Conservation (phyloP, 2,888 invertebrate genomes). For the Cotesia congregata region DNA sequence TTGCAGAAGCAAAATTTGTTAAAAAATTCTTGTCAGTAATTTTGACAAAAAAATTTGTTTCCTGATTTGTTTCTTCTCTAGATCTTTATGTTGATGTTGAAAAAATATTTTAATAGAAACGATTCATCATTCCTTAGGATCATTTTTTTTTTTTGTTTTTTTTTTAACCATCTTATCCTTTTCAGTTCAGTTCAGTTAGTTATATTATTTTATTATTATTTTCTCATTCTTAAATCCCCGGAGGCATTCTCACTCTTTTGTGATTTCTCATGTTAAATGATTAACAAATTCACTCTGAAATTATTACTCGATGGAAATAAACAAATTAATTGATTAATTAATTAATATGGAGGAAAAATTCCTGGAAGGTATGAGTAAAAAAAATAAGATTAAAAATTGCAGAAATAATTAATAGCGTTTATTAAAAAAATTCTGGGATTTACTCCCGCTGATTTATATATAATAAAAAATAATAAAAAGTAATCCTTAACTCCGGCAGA, state of each 20-base stretch:
- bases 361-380: too few relatives aligned
- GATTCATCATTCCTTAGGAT: slow-evolving; percentile 63
- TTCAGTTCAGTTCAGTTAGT: background rate
- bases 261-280: slow-evolving; percentile 14
- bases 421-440: background rate
- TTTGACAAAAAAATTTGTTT: too few relatives aligned
- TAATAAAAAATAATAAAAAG: background rate
- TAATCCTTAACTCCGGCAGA: background rate
- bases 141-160: slow-evolving; percentile 49
- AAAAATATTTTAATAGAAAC: slow-evolving; percentile 70
- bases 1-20: too few relatives aligned
- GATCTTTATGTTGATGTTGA: slow-evolving; percentile 65
- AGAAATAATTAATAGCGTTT: background rate
- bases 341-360: too few relatives aligned
- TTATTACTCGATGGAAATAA: too few relatives aligned
- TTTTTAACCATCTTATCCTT: slow-evolving; percentile 45
- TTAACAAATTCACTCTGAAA: background rate
- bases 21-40: too few relatives aligned
- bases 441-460: background rate
- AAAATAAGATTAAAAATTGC: background rate
- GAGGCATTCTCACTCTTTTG: background rate
- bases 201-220: slow-evolving; percentile 39
- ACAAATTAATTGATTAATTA: too few relatives aligned
- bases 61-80: too few relatives aligned
- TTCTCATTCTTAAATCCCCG: background rate